phyloP scores from a whole-genome alignment of 2,113 vertebrate genomes.

The Pedetes capensis region DNA sequence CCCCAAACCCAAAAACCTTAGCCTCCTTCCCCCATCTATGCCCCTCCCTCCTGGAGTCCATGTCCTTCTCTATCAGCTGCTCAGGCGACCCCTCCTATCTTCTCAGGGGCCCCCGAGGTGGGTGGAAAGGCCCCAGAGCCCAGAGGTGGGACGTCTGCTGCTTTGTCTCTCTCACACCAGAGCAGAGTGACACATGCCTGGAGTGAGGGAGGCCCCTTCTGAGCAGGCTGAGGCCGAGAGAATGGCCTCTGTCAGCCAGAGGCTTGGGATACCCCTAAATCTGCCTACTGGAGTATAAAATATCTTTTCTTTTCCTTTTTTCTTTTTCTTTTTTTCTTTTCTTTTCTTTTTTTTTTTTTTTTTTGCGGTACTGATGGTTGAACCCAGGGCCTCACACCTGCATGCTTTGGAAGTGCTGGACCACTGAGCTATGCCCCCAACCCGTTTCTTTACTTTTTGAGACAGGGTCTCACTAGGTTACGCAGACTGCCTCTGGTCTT shows the following conservation, averaged over 20 bases:
- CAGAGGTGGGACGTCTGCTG: background rate
- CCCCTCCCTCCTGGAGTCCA: background rate
- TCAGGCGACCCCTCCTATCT: background rate
- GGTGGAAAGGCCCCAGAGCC: background rate
- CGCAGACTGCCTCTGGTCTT: too few species aligned
- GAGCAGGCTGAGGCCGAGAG: background rate
- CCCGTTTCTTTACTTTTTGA: too few species aligned
- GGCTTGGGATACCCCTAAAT: background rate
- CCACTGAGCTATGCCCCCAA: too few species aligned
- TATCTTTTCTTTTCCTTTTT: background rate
- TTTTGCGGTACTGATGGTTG: too few species aligned
- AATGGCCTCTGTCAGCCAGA: background rate
- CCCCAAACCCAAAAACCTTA: background rate
- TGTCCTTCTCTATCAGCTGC: background rate
- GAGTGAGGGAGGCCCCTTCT: background rate
- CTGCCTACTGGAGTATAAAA: background rate
- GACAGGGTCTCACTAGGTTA: too few species aligned
- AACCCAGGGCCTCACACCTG: too few species aligned
- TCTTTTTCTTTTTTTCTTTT: too few species aligned
- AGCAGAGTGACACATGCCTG: conserved; percentile 6
- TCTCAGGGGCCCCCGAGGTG: background rate
- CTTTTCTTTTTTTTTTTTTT: too few species aligned
- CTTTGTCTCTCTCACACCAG: conserved; percentile 57
- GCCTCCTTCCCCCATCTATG: background rate
- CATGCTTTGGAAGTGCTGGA: too few species aligned